A percentile compares a stretch with the other conserved stretches of the same genome.
Conservation (phyloP, 2,888 invertebrate genomes). For the Cenopis cana region DNA sequence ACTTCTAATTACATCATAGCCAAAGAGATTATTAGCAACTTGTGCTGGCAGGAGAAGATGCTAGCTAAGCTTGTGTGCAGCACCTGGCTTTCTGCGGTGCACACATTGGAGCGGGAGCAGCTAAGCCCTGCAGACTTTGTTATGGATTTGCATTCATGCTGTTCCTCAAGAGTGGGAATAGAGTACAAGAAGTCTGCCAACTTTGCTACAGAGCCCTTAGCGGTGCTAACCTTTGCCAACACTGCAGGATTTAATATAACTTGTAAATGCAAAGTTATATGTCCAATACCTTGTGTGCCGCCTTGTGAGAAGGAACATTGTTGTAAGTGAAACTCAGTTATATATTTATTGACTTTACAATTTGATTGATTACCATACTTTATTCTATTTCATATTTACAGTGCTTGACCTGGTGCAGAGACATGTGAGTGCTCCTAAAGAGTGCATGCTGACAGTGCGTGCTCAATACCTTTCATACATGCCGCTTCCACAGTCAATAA, state of each 20-base stretch:
- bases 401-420: slow-evolving; percentile 71
- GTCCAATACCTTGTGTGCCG: slow-evolving; percentile 63
- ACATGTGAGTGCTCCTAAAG: slow-evolving; percentile 65
- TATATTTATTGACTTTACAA: not conserved
- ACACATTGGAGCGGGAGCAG: slow-evolving; percentile 67
- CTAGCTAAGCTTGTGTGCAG: slow-evolving; percentile 70
- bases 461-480: slow-evolving; percentile 65
- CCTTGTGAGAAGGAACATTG: slow-evolving; percentile 70
- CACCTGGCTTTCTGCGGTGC: slow-evolving; percentile 71
- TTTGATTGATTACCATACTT: not conserved
- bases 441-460: slow-evolving; percentile 68
- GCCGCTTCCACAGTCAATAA: slow-evolving; percentile 64
- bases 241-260: slow-evolving; percentile 57
- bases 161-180: slow-evolving; percentile 55
- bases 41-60: slow-evolving; percentile 76
- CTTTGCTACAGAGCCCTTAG: slow-evolving; percentile 68
- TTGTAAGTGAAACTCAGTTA: slow-evolving; percentile 63
- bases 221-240: slow-evolving; percentile 69
- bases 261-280: slow-evolving; percentile 60
- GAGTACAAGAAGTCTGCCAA: slow-evolving; percentile 64
- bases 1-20: slow-evolving; percentile 76
- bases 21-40: slow-evolving; percentile 70
- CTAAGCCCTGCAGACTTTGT: slow-evolving; percentile 69
- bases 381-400: slow-evolving; percentile 50
- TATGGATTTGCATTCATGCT: slow-evolving; percentile 55